Evolutionary conservation across 2,113 vertebrate species (phyloP), one percentile per base, ranked within the genome.

Genomic region (Mus spicilegus): DNA sequence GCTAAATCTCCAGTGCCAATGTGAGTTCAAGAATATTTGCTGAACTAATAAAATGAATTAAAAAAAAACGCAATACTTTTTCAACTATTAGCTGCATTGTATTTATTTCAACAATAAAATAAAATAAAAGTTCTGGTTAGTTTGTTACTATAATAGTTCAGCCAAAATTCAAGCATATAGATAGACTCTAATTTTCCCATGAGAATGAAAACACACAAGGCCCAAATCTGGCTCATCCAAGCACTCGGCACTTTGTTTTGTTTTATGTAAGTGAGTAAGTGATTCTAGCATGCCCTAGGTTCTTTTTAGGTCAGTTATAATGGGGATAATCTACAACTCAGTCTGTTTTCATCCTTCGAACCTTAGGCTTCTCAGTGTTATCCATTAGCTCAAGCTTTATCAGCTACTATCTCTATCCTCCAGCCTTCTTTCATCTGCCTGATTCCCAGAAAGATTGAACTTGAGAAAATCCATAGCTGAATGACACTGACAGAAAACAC

Each of bases 21-120:
- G 7, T 72, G n/a, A 89, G 39, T 89, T 82, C 39, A 63, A 70
- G 51, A 89, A 42, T 82, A 77, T 77, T 95, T 96, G 39, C 26
- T 42, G 42, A 96, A 86, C 22, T 58, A 84, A 87, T 28, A 24
- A 70, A 63, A 73, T 67, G 24, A 80, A 51, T 58, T 72, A 11
- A 63, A 84, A 63, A 63, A 5, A 11, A 61, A n/a, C 51, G 9
- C 13, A 73, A 73, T 8, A 20, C 7, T 1, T 73, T 96, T 11
- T 91, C 28, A 89, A 54, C 1, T n/a, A 70, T 87, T 81, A 61
- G 17, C 24, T 96, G 30, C 54, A 89, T 51, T 90, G 20, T 94
- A 28, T 92, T 84, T 94, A 88, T 89, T 78, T 87, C 75, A 49
- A 70, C 49, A 63, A 84, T 84, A 42, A 11, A n/a, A n/a, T 72